Evolutionary conservation across 2,888 invertebrate species (phyloP).

Genomic region (Thera britannica): DNA sequence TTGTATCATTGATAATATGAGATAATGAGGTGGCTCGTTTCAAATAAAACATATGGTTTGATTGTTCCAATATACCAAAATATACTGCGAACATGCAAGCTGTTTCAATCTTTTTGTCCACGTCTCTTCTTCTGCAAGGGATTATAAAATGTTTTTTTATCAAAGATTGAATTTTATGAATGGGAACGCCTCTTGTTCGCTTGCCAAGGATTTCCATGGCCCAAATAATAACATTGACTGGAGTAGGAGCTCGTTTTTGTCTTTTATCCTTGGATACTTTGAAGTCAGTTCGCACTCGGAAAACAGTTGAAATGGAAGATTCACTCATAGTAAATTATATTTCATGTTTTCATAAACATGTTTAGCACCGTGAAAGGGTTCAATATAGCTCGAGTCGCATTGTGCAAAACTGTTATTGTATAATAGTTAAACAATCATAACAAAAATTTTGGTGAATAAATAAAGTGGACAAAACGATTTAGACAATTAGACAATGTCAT

Average conservation of each 20-base stretch:
- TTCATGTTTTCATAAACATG: conserved; percentile 23
- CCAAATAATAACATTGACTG: conserved; percentile 62
- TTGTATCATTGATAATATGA: conserved; percentile 4
- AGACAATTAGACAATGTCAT: conserved; percentile 3
- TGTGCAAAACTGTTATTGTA: not conserved
- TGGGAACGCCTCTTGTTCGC: conserved; percentile 50
- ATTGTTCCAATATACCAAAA: conserved; percentile 57
- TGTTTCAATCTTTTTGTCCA: conserved; percentile 56
- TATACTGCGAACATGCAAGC: conserved; percentile 55
- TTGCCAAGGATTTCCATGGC: conserved; percentile 59
- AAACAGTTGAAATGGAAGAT: conserved; percentile 48
- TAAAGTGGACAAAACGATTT: not conserved
- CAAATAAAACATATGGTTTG: conserved; percentile 51
- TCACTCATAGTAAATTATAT: conserved; percentile 43
- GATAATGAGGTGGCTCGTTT: conserved; percentile 34
- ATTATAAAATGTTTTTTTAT: conserved; percentile 58
- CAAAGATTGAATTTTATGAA: conserved; percentile 52
- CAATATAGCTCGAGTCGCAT: conserved; percentile 18
- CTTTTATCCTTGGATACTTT: conserved; percentile 48
- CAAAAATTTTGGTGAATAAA: not conserved
- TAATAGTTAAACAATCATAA: not conserved
- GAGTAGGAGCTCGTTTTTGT: conserved; percentile 49
- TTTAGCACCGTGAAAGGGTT: conserved; percentile 14
- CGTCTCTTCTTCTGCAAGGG: conserved; percentile 53
- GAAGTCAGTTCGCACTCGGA: conserved; percentile 49